Evolutionary conservation across 2,113 vertebrate genomes (phyloP), one percentile per base, ranked within the genome.

Genomic region (Calonectris borealis): DNA sequence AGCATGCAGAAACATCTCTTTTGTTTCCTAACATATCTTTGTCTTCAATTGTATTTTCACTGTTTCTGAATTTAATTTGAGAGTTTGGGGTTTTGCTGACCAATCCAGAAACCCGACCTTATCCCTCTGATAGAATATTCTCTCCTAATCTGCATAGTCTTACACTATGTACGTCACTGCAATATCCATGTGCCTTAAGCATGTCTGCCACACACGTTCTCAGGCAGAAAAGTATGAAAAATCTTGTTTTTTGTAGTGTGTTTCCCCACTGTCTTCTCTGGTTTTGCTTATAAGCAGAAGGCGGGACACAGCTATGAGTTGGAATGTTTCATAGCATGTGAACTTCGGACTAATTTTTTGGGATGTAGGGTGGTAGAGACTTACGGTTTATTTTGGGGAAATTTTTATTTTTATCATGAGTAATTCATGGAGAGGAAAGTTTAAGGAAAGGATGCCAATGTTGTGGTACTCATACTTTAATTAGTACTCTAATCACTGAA

Each of bases 311-410:
- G 3, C 34, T n/a, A 5, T 48, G 10, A 79, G 17, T 16, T 46
- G 13, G 9, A 10, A 29, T 19, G 9, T 49, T 60, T 55, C 44
- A 21, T 13, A 44, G 8, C 31, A 14, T 42, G 22, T 51, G 34
- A 36, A 19, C 3, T 76, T 79, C 8, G 4, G 6, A n/a, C 11
- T 58, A 17, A 6, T 46, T 13, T 86, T 38, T 34, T 7, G 46
- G 20, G 22, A 58, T 22, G 11, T n/a, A 16, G 10, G 7, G 10
- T 62, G 26, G 12, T 58, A 81, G 52, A 57, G 12, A 86, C 9
- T 31, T 18, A 18, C 0, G 1, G 20, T 51, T 77, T 44, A 26
- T 66, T 55, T 46, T 3, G 8, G 1, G 5, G 17, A 32, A n/a
- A 46, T 13, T 46, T n/a, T 48, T 73, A 72, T 51, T 77, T 66